These are phyloP conservation scores for Maconellicoccus hirsutus DNA, from an alignment of 1,140 invertebrate species.

Conservation along the genomic window DNA sequence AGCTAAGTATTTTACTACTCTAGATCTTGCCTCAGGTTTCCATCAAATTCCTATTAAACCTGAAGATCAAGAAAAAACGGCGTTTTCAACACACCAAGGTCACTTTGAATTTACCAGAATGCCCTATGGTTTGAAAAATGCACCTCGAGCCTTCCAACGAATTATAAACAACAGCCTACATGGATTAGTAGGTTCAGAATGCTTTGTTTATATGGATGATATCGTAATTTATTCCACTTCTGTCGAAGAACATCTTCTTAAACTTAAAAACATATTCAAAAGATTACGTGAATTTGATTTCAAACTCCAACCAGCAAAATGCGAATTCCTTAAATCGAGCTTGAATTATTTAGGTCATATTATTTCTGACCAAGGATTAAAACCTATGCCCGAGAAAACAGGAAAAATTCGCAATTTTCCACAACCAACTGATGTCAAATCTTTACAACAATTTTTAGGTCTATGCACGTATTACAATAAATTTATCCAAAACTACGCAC, in stretches of 20 bases:
- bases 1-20: constrained; percentile 36
- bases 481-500: too few species aligned
- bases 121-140: too few species aligned
- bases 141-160: too few species aligned
- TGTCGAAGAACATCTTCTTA: constrained; percentile 21
- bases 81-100: too few species aligned
- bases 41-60: too few species aligned
- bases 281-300: constrained; percentile 24
- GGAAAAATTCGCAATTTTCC: constrained; percentile 34
- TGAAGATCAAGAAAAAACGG: too few species aligned
- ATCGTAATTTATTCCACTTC: constrained; percentile 22
- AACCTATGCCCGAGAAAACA: constrained; percentile 34
- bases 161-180: too few species aligned
- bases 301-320: constrained; percentile 31
- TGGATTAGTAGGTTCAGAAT: too few species aligned
- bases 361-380: constrained; percentile 33
- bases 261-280: constrained; percentile 24
- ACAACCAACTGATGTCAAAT: constrained; percentile 30
- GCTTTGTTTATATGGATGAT: constrained; percentile 30
- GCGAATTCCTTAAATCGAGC: constrained; percentile 29
- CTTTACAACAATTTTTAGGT: constrained; percentile 38
- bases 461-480: too few species aligned
- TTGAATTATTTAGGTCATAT: constrained; percentile 35
- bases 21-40: constrained; percentile 37
- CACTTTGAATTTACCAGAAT: too few species aligned